Conservation (phyloP, 2,797 vertebrate species). For the Muraenolepis orangiensis region DNA sequence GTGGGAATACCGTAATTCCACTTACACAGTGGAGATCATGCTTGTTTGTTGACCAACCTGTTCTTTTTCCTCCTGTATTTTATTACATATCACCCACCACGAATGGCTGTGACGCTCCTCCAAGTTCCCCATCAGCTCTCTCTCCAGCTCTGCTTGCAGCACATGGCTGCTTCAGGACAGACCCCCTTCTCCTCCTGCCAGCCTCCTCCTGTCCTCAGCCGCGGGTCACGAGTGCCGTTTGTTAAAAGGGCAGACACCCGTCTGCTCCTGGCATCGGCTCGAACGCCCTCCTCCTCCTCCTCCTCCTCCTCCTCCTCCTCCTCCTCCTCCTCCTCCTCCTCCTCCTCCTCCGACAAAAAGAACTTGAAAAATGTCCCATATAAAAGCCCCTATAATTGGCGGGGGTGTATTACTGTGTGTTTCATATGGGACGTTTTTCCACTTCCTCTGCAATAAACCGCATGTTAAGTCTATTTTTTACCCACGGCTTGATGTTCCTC, state of each 20-base stretch:
- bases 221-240: conserved; percentile 33
- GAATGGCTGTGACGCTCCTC: neutral
- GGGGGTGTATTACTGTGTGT: too few relatives aligned
- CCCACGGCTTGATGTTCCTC: neutral
- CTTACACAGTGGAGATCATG: too few relatives aligned
- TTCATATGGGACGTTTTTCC: too few relatives aligned
- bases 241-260: conserved; percentile 58
- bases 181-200: conserved; percentile 37
- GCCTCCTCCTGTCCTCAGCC: conserved; percentile 38
- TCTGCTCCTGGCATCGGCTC: conserved; percentile 42
- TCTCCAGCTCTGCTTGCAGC: conserved; percentile 8
- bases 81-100: conserved; percentile 15
- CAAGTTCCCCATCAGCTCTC: neutral
- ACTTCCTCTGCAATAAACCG: too few relatives aligned
- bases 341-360: too few relatives aligned
- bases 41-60: too few relatives aligned
- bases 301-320: too few relatives aligned
- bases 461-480: too few relatives aligned
- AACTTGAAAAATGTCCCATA: conserved; percentile 63
- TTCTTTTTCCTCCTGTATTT: conserved; percentile 24
- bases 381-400: conserved; percentile 50
- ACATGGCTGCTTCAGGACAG: conserved; percentile 23
- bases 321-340: too few relatives aligned
- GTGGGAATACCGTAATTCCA: too few relatives aligned
- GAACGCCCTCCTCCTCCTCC: too few relatives aligned